Percentiles rank a stretch among this genome's conserved stretches.
Conservation (phyloP, 2,888 invertebrate species). For the Operophtera brumata region DNA sequence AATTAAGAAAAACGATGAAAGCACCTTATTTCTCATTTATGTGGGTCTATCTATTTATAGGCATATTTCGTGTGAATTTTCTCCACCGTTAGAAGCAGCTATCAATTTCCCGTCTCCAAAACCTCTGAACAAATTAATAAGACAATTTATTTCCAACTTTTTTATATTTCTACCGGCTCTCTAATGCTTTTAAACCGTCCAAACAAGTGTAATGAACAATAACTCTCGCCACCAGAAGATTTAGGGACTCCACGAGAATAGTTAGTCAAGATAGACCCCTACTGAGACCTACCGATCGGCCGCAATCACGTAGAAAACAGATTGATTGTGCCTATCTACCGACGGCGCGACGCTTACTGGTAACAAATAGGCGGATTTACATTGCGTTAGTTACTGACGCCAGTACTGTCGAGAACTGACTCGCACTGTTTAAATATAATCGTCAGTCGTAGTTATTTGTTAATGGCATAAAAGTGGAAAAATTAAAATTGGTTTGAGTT, state of each 20-base stretch:
- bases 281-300: constrained; percentile 17
- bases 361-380: too few species aligned
- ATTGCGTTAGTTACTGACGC: too few species aligned
- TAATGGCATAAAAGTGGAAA: too few species aligned
- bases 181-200: constrained; percentile 44
- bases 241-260: constrained; percentile 56
- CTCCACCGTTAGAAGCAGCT: background rate
- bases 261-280: constrained; percentile 49
- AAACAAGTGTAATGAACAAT: constrained; percentile 59
- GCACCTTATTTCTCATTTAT: too few species aligned
- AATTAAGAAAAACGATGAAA: too few species aligned
- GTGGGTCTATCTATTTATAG: background rate
- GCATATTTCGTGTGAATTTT: background rate
- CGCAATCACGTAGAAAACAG: constrained; percentile 5
- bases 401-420: too few species aligned
- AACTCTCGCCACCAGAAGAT: constrained; percentile 57
- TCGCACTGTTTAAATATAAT: too few species aligned
- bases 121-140: constrained; percentile 6
- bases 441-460: too few species aligned
- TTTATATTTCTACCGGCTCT: constrained; percentile 15
- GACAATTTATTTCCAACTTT: constrained; percentile 20
- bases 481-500: too few species aligned
- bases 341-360: background rate
- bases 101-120: background rate
- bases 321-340: background rate